Percentiles rank a stretch among this genome's conserved stretches.
These are phyloP conservation scores for Lasaia peninsularis DNA, from an alignment of 1,140 invertebrate species.

Conservation along the genomic window DNA sequence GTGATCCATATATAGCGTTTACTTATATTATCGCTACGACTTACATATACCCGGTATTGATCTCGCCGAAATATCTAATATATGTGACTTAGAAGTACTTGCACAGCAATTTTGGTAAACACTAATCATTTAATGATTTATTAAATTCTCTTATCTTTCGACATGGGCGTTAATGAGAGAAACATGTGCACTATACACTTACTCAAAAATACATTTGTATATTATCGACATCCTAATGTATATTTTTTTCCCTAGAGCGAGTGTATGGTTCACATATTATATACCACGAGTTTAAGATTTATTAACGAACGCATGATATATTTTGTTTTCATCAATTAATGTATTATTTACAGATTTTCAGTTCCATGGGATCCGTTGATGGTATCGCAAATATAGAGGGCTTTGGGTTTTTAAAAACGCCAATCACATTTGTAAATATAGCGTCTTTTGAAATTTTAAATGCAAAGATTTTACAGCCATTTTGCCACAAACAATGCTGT, in stretches of 20 bases:
- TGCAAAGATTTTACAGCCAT: no score
- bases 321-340: no score
- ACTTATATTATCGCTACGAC: conserved; percentile 7
- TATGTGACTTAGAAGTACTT: conserved; percentile 10
- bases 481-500: no score
- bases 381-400: no score
- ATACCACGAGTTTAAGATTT: no score
- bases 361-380: no score
- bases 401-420: no score
- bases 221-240: neutral
- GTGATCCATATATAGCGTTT: neutral
- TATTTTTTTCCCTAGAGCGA: neutral
- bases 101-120: conserved; percentile 12
- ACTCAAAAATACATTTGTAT: neutral
- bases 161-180: neutral
- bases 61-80: conserved; percentile 10
- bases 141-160: neutral
- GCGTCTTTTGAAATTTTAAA: no score
- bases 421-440: no score
- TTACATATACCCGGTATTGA: conserved; percentile 10
- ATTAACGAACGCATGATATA: no score
- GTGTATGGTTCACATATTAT: no score
- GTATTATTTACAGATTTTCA: no score
- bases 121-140: conserved; percentile 9
- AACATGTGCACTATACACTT: neutral